phyloP scores from a whole-genome alignment of 2,797 vertebrate genomes.

The Fistularia tabacaria region DNA sequence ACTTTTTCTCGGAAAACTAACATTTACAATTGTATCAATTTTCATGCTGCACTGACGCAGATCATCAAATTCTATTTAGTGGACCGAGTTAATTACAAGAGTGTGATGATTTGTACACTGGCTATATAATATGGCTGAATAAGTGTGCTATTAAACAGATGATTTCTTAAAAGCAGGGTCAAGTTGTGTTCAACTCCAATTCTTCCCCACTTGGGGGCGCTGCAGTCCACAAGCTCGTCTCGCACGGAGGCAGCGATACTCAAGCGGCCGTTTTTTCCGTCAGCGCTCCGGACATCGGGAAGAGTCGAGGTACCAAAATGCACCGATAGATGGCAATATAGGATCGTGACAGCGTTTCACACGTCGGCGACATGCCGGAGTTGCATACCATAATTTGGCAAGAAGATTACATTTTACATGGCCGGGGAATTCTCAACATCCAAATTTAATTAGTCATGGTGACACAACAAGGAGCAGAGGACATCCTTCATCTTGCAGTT shows the following conservation, averaged over 20 bases:
- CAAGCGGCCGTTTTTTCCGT: neutral
- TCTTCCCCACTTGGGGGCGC: conserved; percentile 38
- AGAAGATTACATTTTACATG: conserved; percentile 22
- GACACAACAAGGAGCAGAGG: conserved; percentile 20
- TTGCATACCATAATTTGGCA: conserved; percentile 9
- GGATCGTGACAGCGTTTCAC: conserved; percentile 11
- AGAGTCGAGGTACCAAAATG: conserved; percentile 26
- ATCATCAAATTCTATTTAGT: too few relatives aligned
- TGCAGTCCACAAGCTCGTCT: conserved; percentile 12
- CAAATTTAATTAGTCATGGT: conserved; percentile 4
- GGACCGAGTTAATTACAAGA: too few relatives aligned
- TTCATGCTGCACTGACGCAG: too few relatives aligned
- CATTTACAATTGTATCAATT: too few relatives aligned
- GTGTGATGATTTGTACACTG: too few relatives aligned
- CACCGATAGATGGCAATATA: conserved; percentile 61
- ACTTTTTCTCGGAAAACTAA: too few relatives aligned
- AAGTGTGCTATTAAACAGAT: too few relatives aligned
- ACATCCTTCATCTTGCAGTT: conserved; percentile 61
- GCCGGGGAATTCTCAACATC: conserved; percentile 3
- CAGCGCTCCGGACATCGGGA: conserved; percentile 16
- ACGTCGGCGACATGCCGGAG: neutral
- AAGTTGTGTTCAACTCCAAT: neutral
- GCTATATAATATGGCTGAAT: too few relatives aligned
- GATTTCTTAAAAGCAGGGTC: neutral
- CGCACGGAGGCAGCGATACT: neutral